phyloP scores from a whole-genome alignment of 2,888 invertebrate species.

The Lasioglossum pauxillum region DNA sequence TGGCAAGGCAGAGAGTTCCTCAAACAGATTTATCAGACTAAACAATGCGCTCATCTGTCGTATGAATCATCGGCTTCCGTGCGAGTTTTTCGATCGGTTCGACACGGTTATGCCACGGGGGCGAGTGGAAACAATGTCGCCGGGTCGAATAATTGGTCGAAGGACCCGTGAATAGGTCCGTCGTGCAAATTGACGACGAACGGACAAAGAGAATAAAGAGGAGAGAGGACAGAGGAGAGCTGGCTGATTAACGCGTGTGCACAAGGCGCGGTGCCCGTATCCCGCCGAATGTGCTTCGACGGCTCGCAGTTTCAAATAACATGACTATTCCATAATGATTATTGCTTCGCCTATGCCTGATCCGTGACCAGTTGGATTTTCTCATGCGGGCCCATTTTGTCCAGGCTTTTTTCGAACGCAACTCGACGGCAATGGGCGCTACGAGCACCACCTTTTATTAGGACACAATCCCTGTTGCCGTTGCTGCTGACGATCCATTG shows the following conservation, averaged over 20 bases:
- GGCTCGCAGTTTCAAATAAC: slow-evolving; percentile 46
- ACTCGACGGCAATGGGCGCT: slow-evolving; percentile 19
- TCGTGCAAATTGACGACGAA: slow-evolving; percentile 74
- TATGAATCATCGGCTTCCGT: slow-evolving; percentile 40
- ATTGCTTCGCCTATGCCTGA: slow-evolving; percentile 18
- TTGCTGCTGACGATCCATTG: slow-evolving; percentile 35
- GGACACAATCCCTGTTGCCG: slow-evolving; percentile 60
- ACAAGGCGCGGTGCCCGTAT: slow-evolving; percentile 68
- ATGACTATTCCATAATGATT: slow-evolving; percentile 64
- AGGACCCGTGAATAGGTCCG: slow-evolving; percentile 45
- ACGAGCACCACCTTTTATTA: slow-evolving; percentile 57
- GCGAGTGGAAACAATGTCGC: slow-evolving; percentile 32
- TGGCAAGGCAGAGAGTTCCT: not conserved
- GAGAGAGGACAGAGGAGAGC: not conserved
- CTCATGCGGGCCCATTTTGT: slow-evolving; percentile 75
- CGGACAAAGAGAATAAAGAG: slow-evolving; percentile 38
- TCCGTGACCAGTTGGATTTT: slow-evolving; percentile 45
- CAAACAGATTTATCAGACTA: slow-evolving; percentile 23
- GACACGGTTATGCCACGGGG: slow-evolving; percentile 5
- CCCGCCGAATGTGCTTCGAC: slow-evolving; percentile 23
- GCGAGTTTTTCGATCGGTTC: slow-evolving; percentile 1
- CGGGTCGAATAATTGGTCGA: slow-evolving; percentile 50
- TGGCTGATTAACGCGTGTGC: slow-evolving; percentile 69
- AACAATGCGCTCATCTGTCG: slow-evolving; percentile 20
- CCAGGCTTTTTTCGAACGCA: slow-evolving; percentile 41